phyloP scores from a whole-genome alignment of 2,113 vertebrate genomes.

The Illadopsis cleaveri region DNA sequence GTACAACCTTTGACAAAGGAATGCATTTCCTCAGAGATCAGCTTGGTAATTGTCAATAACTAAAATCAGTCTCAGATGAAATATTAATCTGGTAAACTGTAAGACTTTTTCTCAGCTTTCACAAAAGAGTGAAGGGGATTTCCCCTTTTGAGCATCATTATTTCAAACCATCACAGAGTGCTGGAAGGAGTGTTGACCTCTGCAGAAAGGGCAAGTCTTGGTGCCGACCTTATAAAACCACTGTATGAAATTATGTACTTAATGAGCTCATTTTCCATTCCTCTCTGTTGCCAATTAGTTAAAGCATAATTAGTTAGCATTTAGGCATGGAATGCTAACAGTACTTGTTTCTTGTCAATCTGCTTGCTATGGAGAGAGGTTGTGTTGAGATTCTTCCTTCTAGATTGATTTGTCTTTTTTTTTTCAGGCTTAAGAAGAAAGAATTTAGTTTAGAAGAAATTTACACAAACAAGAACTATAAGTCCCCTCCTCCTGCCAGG shows the following conservation, averaged over 20 bases:
- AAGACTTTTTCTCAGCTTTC: background rate
- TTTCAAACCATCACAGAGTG: background rate
- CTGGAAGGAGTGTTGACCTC: background rate
- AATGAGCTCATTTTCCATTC: background rate
- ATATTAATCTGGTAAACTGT: background rate
- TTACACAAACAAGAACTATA: conserved; percentile 98
- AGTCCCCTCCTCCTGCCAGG: conserved; percentile 88
- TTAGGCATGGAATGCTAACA: background rate
- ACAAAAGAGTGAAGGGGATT: background rate
- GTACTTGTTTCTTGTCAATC: background rate
- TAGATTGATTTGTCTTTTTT: background rate
- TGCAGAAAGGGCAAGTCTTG: background rate
- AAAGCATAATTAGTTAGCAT: background rate
- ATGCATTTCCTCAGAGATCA: background rate
- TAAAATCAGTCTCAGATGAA: background rate
- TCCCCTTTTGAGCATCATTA: background rate
- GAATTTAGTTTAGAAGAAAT: conserved; percentile 98
- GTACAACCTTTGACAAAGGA: background rate
- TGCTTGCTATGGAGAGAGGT: background rate
- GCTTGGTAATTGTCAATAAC: background rate
- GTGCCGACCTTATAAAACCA: background rate
- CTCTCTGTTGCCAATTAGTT: background rate
- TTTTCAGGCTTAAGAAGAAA: conserved; percentile 91
- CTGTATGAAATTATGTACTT: background rate
- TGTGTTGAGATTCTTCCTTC: background rate